These are phyloP conservation scores for Ptiloglossa arizonensis DNA, from an alignment of 1,140 invertebrate species.

Conservation along the genomic window DNA sequence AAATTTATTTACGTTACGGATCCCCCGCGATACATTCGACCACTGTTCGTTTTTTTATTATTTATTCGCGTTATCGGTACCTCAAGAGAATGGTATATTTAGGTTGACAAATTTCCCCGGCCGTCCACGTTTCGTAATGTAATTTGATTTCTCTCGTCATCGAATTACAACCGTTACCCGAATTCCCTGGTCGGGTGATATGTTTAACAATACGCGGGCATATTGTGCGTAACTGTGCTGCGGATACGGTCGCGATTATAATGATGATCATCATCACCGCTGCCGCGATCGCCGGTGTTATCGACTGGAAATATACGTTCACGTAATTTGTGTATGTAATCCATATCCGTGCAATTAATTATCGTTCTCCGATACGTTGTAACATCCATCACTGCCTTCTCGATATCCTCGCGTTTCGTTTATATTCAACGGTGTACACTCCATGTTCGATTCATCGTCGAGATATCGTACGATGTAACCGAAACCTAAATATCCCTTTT, in stretches of 20 bases:
- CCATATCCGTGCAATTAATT: slow-evolving; percentile 64
- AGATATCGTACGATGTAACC: neutral
- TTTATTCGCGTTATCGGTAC: too few relatives aligned
- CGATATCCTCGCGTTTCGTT: neutral
- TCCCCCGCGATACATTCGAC: too few relatives aligned
- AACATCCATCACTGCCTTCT: slow-evolving; percentile 33
- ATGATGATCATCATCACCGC: slow-evolving; percentile 36
- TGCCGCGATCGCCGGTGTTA: slow-evolving; percentile 45
- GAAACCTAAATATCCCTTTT: neutral
- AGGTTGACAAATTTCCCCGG: neutral
- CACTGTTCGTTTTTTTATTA: too few relatives aligned
- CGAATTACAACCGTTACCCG: neutral
- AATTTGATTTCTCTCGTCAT: slow-evolving; percentile 27
- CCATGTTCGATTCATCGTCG: neutral
- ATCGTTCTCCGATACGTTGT: slow-evolving; percentile 54
- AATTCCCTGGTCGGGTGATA: neutral
- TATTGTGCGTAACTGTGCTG: slow-evolving; percentile 33
- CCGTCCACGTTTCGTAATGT: neutral
- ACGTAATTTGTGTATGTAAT: slow-evolving; percentile 61
- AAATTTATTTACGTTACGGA: too few relatives aligned
- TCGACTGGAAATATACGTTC: slow-evolving; percentile 58
- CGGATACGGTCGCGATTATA: slow-evolving; percentile 38
- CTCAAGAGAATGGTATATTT: too few relatives aligned
- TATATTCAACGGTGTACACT: neutral
- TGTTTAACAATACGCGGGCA: slow-evolving; percentile 34